Evolutionary conservation across 53 echinoderm and acorn worm species (phyloP), one percentile per base, ranked within the genome.

Genomic region (Henricia sp.): DNA sequence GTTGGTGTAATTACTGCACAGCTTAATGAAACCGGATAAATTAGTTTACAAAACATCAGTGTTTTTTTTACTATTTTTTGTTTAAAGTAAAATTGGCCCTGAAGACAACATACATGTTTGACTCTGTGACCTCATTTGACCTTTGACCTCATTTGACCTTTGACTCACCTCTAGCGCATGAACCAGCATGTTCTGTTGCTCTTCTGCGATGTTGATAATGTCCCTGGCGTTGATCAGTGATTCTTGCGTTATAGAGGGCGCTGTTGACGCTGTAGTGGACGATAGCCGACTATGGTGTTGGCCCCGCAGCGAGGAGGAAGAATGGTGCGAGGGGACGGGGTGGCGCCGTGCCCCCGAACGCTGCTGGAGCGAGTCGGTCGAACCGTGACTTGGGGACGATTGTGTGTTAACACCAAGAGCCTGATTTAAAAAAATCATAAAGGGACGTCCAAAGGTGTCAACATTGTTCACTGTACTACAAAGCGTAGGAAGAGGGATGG

Each of bases 141-240:
- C 9, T 60, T 60, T 60, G 23, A 60, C 23, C 28, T 11, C 23
- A 11, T 12, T 9, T 9, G 8, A n/a, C 9, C 62, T 27, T 60
- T 27, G 62, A 42, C 44, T 41, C 36, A 96, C 96, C 92, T 96
- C 96, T 37, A 96, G 70, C 41, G 90, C 85, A 1, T 89, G 50
- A 26, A 96, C 96, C n/a, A 96, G 85, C 46, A 70, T 69, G 74
- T 87, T 91, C 74, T 96, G 91, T 50, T 91, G 91, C 38, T 91
- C 92, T 29, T 96, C 92, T 1, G 96, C 93, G 17, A 89, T 85
- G 6, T 75, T 84, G 39, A 96, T 89, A 37, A 93, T 88, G 54
- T 93, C 90, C 71, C 94, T 91, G 67, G 93, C 96, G 55, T 96
- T 96, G 52, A 87, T 87, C 26, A 96, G 59, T 27, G 93, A 90